Evolutionary conservation across 1,140 invertebrate genomes (phyloP).

Genomic region (Drepana arcuata): DNA sequence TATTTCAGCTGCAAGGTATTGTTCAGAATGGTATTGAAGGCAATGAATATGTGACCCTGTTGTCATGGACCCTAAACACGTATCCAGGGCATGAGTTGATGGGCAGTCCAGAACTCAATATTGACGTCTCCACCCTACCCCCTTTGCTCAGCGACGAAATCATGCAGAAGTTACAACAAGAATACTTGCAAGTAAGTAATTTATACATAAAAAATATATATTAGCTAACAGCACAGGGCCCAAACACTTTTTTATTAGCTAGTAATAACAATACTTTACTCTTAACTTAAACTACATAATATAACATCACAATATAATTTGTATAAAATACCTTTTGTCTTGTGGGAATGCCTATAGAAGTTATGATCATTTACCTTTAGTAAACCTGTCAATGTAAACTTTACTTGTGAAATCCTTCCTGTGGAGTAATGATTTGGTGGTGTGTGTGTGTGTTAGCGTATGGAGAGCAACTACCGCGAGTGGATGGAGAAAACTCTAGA

Average conservation of each 20-base stretch:
- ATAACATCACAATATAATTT: background rate
- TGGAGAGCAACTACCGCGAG: slow-evolving; percentile 93
- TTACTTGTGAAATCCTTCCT: too few species aligned
- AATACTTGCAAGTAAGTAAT: slow-evolving; percentile 84
- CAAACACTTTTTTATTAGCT: too few species aligned
- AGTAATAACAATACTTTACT: too few species aligned
- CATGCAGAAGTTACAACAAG: slow-evolving; percentile 85
- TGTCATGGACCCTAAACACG: slow-evolving; percentile 93
- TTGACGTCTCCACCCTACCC: slow-evolving; percentile 79
- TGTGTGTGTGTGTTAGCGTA: too few species aligned
- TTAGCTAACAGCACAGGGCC: too few species aligned
- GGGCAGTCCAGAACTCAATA: slow-evolving; percentile 88
- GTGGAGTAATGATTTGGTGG: too few species aligned
- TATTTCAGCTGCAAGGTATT: slow-evolving; percentile 85
- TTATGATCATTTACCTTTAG: too few species aligned
- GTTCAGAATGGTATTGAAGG: slow-evolving; percentile 91
- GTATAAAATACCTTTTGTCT: slow-evolving; percentile 1
- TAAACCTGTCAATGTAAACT: too few species aligned
- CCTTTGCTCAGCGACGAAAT: slow-evolving; percentile 84
- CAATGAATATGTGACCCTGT: slow-evolving; percentile 95
- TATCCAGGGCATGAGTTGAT: slow-evolving; percentile 90
- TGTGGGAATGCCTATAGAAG: too few species aligned
- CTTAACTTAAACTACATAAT: too few species aligned
- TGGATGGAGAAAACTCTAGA: slow-evolving; percentile 97
- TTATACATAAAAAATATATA: too few species aligned